Base-by-base conservation (phyloP, 2,888 invertebrate species). In the Netelia inedita region DNA sequence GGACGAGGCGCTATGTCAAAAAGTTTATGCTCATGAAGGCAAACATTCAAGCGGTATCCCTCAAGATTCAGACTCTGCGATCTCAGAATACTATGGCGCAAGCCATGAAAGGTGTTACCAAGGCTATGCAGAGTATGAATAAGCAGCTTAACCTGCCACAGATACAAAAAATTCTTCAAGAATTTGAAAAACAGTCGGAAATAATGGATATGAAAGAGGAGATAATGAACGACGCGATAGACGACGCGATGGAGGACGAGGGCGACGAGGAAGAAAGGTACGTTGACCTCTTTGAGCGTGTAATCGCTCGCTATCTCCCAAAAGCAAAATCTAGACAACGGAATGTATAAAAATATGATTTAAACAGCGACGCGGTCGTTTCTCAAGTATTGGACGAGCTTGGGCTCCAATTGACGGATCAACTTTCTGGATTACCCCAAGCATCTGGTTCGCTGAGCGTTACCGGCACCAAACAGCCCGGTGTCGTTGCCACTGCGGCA, bases 161-260 rank as follows among this genome's bases (percentile, higher is more conserved):
- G 95, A 99, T 99, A 92, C 99, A 99, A 94, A 97, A 98, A 93
- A 99, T 99, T 82, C 95, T 98, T 89, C 96, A 98, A 95, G 99
- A 99, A 93, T 99, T 99, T 94, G 99, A 99, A 94, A 99, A 99
- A 93, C 99, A 99, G 94, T 98, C 98, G 0, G 99, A 99, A 94
- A 99, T 99, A 78, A 99, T 99, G 99, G 99, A 99, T 93, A 99
- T 99, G 99, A 99, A 99, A 93, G 99, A 99, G 94, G 99, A 99
- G 94, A 98, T 99, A 96, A 99, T 99, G 97, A 99, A 98, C 93
- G 99, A 99, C 94, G 99, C 98, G 69, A 99, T 99, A 92, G 99
- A 99, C 94, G 99, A 99, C 94, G 99, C 99, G 0, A 98, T 99
- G 97, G 99, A 98, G 90, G 99, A 98, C 87, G 99, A 99, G 92